Evolutionary conservation across 2,113 vertebrate genomes (phyloP).

Genomic region (Osmerus eperlanus): DNA sequence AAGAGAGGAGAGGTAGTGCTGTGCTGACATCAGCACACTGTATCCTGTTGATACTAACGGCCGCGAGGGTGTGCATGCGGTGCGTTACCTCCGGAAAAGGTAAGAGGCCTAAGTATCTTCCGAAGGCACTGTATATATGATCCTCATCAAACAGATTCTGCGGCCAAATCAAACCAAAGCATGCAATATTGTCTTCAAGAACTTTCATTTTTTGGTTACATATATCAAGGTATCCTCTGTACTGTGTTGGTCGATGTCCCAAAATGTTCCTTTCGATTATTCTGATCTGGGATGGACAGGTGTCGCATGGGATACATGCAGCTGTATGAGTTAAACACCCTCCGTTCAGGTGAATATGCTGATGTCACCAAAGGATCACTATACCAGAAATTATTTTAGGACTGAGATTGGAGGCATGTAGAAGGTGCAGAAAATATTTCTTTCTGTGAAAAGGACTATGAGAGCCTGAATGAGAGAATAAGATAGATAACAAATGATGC

Average conservation of each 20-base stretch:
- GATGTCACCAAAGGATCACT: constrained; percentile 10
- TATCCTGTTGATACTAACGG: no score
- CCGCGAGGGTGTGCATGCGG: no score
- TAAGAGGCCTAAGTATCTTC: no score
- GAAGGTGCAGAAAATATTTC: constrained; percentile 31
- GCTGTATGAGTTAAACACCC: constrained; percentile 8
- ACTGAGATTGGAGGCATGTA: constrained; percentile 37
- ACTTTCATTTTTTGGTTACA: no score
- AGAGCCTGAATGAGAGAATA: neutral
- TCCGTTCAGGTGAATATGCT: constrained; percentile 23
- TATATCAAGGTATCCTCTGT: no score
- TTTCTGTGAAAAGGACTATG: constrained; percentile 9
- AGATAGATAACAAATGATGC: neutral
- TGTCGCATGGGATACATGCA: constrained; percentile 14
- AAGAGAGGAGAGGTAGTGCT: constrained; percentile 2
- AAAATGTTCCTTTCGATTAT: neutral
- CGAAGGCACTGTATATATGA: no score
- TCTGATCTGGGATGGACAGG: constrained; percentile 9
- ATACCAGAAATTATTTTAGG: constrained; percentile 2
- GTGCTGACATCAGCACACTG: constrained; percentile 7
- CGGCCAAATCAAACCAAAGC: no score
- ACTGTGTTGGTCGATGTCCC: neutral
- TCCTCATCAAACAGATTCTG: no score
- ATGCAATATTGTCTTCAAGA: no score
- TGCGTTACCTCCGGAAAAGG: no score